These are phyloP conservation scores for Astyanax mexicanus DNA, from an alignment of 2,797 vertebrate genomes.

Conservation along the genomic window DNA sequence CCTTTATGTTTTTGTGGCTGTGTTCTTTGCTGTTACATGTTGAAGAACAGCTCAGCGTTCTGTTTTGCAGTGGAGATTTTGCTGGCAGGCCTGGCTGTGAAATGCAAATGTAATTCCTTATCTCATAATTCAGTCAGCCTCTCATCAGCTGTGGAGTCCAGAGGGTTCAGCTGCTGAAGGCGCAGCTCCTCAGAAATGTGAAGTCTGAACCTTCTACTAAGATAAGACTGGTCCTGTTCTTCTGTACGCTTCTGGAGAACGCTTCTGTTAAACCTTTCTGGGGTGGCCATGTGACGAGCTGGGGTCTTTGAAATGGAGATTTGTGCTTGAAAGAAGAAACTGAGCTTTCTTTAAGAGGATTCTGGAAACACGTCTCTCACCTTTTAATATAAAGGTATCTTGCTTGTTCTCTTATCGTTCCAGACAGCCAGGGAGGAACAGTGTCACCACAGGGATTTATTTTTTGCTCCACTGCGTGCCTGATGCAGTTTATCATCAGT, in stretches of 20 bases:
- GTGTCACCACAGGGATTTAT: not conserved
- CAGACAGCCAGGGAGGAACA: not conserved
- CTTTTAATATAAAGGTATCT: conserved; percentile 13
- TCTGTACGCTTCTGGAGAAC: not conserved
- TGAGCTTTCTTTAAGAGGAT: conserved; percentile 31
- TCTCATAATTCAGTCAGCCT: not conserved
- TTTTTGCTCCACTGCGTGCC: not conserved
- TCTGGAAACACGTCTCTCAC: conserved; percentile 15
- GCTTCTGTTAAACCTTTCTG: not conserved
- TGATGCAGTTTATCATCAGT: conserved; percentile 19
- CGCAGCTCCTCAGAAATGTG: not conserved
- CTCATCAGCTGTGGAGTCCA: not conserved
- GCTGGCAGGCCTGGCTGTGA: not conserved
- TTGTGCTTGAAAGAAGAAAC: conserved; percentile 8
- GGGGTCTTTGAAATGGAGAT: conserved; percentile 33
- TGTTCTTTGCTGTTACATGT: not conserved
- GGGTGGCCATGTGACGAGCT: not conserved
- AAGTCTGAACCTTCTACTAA: not conserved
- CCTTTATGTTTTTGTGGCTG: no score
- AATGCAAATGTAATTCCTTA: conserved; percentile 2
- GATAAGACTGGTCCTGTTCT: not conserved
- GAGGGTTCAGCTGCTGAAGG: not conserved
- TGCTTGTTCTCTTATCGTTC: not conserved
- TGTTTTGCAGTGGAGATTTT: not conserved
- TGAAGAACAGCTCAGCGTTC: not conserved